Conservation (phyloP, 2,797 vertebrate species). For the Linurgus olivaceus region DNA sequence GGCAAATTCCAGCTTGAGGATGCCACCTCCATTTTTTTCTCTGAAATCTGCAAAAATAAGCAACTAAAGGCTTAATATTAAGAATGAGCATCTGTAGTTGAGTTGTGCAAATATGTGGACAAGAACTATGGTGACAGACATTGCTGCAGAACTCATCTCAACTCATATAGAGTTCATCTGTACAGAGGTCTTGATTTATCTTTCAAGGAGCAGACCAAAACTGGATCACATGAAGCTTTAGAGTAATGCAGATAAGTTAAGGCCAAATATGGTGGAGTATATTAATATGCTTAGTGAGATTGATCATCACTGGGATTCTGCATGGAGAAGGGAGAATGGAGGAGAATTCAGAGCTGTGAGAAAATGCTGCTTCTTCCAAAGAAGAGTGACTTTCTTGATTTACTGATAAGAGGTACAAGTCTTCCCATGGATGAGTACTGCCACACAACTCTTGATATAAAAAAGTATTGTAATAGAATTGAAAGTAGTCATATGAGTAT, state of each 20-base stretch:
- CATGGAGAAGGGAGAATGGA: background rate
- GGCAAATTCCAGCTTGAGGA: background rate
- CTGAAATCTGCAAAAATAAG: background rate
- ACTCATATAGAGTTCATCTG: background rate
- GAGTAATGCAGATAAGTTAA: background rate
- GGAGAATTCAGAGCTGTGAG: background rate
- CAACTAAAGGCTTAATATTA: background rate
- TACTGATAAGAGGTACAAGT: background rate
- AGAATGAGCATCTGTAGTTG: background rate
- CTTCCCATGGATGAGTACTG: background rate
- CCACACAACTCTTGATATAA: background rate
- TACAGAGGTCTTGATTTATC: background rate
- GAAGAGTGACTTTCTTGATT: background rate
- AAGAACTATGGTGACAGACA: background rate
- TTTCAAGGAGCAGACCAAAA: background rate
- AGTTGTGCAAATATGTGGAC: background rate
- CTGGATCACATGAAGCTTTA: background rate
- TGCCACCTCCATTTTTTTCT: background rate
- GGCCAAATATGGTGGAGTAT: background rate
- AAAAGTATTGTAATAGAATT: background rate
- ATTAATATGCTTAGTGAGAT: background rate
- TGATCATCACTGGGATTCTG: background rate
- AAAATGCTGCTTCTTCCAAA: background rate
- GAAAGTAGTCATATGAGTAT: background rate
- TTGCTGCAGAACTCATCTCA: background rate